phyloP scores from a whole-genome alignment of 2,797 vertebrate species.

The Dallia pectoralis region DNA sequence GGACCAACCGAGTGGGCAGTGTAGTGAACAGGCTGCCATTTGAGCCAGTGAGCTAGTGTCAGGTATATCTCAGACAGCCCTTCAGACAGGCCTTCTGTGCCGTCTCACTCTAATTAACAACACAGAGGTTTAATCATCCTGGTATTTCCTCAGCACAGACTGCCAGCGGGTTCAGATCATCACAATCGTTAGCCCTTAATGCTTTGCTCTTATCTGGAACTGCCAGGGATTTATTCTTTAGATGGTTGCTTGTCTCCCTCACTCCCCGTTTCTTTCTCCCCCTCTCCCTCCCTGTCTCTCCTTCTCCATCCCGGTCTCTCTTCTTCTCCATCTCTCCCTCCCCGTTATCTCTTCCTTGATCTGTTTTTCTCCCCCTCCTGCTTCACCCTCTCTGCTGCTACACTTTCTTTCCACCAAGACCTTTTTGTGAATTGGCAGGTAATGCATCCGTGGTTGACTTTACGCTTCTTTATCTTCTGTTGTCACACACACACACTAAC shows the following conservation, averaged over 20 bases:
- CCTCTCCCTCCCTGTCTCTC: neutral
- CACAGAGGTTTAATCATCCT: neutral
- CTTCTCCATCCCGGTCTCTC: neutral
- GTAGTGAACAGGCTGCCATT: neutral
- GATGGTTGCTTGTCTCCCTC: neutral
- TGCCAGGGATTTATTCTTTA: neutral
- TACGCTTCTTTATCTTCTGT: too few species aligned
- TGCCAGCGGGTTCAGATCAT: conserved; percentile 3
- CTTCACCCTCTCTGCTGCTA: too few species aligned
- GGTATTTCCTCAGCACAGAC: neutral
- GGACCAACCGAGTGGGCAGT: too few species aligned
- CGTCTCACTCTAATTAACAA: neutral
- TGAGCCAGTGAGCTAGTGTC: neutral
- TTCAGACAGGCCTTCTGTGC: neutral
- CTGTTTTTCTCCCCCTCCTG: too few species aligned
- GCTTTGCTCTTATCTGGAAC: conserved; percentile 1
- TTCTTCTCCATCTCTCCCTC: too few species aligned
- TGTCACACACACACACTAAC: too few species aligned
- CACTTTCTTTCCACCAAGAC: too few species aligned
- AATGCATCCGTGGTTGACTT: too few species aligned
- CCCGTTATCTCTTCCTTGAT: too few species aligned
- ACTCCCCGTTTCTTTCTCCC: neutral
- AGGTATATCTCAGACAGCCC: neutral
- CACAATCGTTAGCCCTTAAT: neutral
- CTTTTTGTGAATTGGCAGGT: too few species aligned